Base-by-base conservation (phyloP, 2,113 vertebrate species). In the Cyprinodon variegatus region DNA sequence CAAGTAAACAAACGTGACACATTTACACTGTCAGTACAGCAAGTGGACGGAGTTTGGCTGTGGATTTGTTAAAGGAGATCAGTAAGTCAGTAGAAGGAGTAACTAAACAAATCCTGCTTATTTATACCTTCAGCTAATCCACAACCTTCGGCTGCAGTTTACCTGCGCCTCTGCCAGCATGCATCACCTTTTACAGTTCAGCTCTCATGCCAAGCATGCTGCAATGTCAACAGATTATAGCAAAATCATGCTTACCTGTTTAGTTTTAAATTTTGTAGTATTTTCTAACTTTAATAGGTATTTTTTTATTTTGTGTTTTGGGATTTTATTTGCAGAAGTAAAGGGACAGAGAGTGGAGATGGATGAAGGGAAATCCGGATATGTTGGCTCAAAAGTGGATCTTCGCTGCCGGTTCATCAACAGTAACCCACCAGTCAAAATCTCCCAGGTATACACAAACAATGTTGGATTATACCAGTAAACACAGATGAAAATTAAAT, bases 401-500 rank as follows among this genome's bases (percentile, higher is more conserved):
- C 96, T 99, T 36, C 95, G 95, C 81, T 99, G 98, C 86, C 95
- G 92, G 70, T 97, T 99, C 81, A 91, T 95, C 89, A 98, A 97
- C 92, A 97, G 94, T 0, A 92, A 94, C 68, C 95, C 96, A 11
- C 93, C 84, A 0, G 97, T 99, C 88, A 98, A 97, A 94, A 97
- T 99, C 92, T 99, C 97, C 0, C 98, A 99, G 93, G 97, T 99
- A 90, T 57, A 67, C 13, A 39, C 4, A 38, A 15, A 10, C 57
- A 29, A 0, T 14, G n/a, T 13, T n/a, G 20, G 2, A 13, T 14
- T 46, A 8, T 8, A 10, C 15, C 15, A 40, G 50, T 20, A 8
- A 53, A 57, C 5, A 67, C 0, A 66, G 57, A 29, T 14, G 45
- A 17, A 61, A 46, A 20, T 0, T 0, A 17, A 50, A 22, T 9